Percentiles rank a stretch among this genome's conserved stretches.
Conservation (phyloP, 1,140 invertebrate species). For the Brevipalpus yothersi region DNA sequence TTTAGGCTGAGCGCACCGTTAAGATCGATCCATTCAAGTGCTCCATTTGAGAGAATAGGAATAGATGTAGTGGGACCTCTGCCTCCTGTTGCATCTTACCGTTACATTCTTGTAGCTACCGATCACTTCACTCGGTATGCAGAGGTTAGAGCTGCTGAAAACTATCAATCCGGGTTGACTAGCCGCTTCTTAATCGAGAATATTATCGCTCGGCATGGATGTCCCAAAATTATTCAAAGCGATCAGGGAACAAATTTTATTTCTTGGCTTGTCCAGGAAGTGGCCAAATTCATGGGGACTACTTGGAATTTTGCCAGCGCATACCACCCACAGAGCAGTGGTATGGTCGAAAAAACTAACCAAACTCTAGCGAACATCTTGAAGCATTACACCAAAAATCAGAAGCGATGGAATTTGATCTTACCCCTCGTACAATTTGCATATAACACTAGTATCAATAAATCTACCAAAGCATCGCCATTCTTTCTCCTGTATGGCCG, state of each 20-base stretch:
- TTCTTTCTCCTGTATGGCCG: background rate
- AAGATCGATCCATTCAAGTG: too few relatives aligned
- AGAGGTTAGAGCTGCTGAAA: slow-evolving; percentile 9
- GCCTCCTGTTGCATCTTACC: too few relatives aligned
- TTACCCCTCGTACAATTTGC: background rate
- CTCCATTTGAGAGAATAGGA: too few relatives aligned
- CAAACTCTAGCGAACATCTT: too few relatives aligned
- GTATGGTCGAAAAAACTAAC: slow-evolving; percentile 10
- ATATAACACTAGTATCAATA: background rate
- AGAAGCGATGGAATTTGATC: background rate
- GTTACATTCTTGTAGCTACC: too few relatives aligned
- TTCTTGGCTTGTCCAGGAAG: too few relatives aligned
- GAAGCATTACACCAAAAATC: too few relatives aligned
- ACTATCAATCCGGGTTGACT: background rate
- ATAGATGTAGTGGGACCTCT: too few relatives aligned
- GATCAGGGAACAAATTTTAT: background rate
- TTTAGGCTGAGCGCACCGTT: too few relatives aligned
- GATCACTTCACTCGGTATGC: too few relatives aligned
- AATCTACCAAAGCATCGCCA: background rate
- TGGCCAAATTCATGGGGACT: background rate
- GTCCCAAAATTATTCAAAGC: background rate
- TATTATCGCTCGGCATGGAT: background rate
- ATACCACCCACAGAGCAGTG: slow-evolving; percentile 11
- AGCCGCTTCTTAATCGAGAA: background rate
- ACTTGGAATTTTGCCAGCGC: background rate